phyloP scores from a whole-genome alignment of 2,888 invertebrate genomes.

The Saturnia pavonia region DNA sequence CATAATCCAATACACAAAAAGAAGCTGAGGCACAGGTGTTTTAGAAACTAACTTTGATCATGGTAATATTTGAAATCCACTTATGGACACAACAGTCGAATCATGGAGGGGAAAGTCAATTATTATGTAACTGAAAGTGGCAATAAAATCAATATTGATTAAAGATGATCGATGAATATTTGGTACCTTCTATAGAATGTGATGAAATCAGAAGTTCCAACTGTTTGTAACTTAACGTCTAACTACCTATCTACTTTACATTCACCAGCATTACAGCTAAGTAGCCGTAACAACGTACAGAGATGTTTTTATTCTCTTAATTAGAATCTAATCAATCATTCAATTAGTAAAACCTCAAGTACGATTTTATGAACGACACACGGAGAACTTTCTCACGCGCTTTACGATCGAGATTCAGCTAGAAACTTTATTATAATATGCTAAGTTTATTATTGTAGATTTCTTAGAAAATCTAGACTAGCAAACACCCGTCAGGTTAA shows the following conservation, averaged over 20 bases:
- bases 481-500: not conserved
- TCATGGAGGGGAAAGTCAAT: slow-evolving; percentile 62
- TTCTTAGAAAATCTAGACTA: slow-evolving; percentile 33
- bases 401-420: slow-evolving; percentile 54
- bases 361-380: slow-evolving; percentile 60
- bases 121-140: slow-evolving; percentile 66
- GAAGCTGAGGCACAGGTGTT: slow-evolving; percentile 6
- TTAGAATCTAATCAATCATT: slow-evolving; percentile 71
- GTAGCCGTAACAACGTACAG: slow-evolving; percentile 40
- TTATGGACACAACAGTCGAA: slow-evolving; percentile 5
- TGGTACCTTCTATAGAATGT: slow-evolving; percentile 30
- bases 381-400: slow-evolving; percentile 68
- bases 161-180: slow-evolving; percentile 56
- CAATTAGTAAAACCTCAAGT: slow-evolving; percentile 62
- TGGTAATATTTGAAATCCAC: slow-evolving; percentile 17
- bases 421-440: slow-evolving; percentile 32
- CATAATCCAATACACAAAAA: not conserved
- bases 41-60: slow-evolving; percentile 13
- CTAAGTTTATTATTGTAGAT: slow-evolving; percentile 47
- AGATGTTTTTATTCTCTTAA: slow-evolving; percentile 67
- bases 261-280: slow-evolving; percentile 48
- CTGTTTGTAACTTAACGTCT: slow-evolving; percentile 23
- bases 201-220: slow-evolving; percentile 33
- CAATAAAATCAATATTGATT: slow-evolving; percentile 67
- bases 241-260: slow-evolving; percentile 31